These are phyloP conservation scores for Psylliodes chrysocephalus DNA, from an alignment of 2,888 invertebrate species.

Conservation along the genomic window DNA sequence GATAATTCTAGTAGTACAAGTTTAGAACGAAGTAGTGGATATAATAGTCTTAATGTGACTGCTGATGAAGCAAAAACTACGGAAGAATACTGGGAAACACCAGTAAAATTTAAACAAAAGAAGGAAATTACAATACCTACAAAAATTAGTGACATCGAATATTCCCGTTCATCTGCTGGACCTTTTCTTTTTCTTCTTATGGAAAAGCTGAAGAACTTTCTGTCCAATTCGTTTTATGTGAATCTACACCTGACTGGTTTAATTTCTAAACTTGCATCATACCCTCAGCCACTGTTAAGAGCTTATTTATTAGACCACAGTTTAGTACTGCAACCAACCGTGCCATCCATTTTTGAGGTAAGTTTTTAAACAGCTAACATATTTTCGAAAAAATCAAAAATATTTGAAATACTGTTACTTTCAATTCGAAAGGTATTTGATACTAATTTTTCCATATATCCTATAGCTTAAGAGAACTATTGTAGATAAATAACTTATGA, in stretches of 20 bases:
- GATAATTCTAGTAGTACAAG: conserved; percentile 71
- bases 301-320: conserved; percentile 88
- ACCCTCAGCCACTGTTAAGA: conserved; percentile 88
- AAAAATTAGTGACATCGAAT: conserved; percentile 64
- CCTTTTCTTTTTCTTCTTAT: conserved; percentile 85
- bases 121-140: conserved; percentile 37
- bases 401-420: too few relatives aligned
- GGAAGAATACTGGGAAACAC: conserved; percentile 61
- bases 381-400: too few relatives aligned
- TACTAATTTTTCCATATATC: too few relatives aligned
- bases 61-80: conserved; percentile 65
- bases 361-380: too few relatives aligned
- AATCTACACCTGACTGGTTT: conserved; percentile 90
- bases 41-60: conserved; percentile 76
- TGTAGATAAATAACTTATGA: too few relatives aligned
- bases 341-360: conserved; percentile 92
- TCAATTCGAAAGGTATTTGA: too few relatives aligned
- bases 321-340: conserved; percentile 87
- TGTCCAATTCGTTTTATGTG: conserved; percentile 84
- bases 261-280: conserved; percentile 85
- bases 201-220: conserved; percentile 83
- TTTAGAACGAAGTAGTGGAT: conserved; percentile 81
- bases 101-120: conserved; percentile 47
- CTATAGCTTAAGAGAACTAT: too few relatives aligned
- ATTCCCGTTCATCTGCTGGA: conserved; percentile 68